phyloP scores from a whole-genome alignment of 1,140 invertebrate genomes.

The Heliothis subflexa region DNA sequence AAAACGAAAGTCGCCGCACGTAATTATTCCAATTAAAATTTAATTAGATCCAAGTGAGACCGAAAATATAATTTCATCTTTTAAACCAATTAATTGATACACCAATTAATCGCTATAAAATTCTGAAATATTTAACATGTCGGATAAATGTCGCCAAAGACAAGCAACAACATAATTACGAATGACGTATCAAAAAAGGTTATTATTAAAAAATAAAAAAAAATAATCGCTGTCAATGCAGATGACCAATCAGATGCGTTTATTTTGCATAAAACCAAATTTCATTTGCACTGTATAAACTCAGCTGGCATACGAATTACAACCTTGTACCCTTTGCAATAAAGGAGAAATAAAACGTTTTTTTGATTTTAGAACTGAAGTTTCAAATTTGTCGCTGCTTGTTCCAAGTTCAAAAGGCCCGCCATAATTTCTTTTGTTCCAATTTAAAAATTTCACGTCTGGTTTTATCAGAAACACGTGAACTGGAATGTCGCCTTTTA shows the following conservation, averaged over 20 bases:
- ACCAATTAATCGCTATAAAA: constrained; percentile 38
- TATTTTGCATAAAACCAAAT: constrained; percentile 50
- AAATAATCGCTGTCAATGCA: constrained; percentile 56
- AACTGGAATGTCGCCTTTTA: constrained; percentile 52
- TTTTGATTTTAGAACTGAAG: constrained; percentile 1
- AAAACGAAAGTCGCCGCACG: too few relatives aligned
- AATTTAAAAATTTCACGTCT: constrained; percentile 55
- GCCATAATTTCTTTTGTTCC: constrained; percentile 55
- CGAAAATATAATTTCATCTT: constrained; percentile 9
- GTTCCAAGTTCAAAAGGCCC: constrained; percentile 52
- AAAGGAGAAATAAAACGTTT: background rate
- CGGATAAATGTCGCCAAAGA: constrained; percentile 50
- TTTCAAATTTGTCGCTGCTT: constrained; percentile 33
- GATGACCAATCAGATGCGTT: constrained; percentile 56
- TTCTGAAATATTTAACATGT: constrained; percentile 23
- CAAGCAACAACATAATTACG: constrained; percentile 54
- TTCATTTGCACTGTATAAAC: background rate
- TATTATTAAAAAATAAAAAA: constrained; percentile 51
- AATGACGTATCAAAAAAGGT: constrained; percentile 46
- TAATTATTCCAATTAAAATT: too few relatives aligned
- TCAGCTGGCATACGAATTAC: background rate
- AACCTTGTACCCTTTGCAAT: background rate
- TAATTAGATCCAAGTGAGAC: too few relatives aligned
- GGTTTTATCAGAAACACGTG: constrained; percentile 56
- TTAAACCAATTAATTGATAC: constrained; percentile 35